Conservation (phyloP, 2,113 vertebrate genomes). For the Heloderma charlesbogerti region DNA sequence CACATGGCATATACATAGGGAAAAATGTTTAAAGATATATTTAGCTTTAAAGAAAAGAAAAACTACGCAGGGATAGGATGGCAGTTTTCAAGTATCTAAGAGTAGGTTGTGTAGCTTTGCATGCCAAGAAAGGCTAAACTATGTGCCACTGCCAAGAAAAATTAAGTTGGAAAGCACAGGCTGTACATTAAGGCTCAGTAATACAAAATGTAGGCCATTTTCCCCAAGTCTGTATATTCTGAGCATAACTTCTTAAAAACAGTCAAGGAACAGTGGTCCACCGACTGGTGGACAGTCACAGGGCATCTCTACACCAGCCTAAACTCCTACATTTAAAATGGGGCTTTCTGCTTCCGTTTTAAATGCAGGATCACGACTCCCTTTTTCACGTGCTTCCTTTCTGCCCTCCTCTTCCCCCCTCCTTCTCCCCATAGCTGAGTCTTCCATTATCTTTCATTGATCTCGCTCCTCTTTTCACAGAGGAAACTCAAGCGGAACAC, state of each 20-base stretch:
- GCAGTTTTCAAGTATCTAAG: constrained; percentile 7
- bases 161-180: constrained; percentile 3
- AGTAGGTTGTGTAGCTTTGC: constrained; percentile 12
- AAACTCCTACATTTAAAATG: no score
- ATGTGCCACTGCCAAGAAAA: constrained; percentile 12
- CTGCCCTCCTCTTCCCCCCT: no score
- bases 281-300: no score
- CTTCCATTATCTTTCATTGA: no score
- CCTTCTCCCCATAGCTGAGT: no score
- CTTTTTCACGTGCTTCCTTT: no score
- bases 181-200: not conserved
- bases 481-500: no score
- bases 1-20: not conserved
- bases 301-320: no score
- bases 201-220: constrained; percentile 2
- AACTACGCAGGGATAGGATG: not conserved
- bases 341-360: no score
- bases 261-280: not conserved
- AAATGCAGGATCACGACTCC: no score
- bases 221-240: not conserved
- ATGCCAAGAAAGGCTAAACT: constrained; percentile 26
- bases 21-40: not conserved
- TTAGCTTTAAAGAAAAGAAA: not conserved
- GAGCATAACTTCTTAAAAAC: not conserved
- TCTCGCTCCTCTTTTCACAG: no score